Evolutionary conservation across 2,113 vertebrate species (phyloP).

Genomic region (Planiliza haematocheilus): DNA sequence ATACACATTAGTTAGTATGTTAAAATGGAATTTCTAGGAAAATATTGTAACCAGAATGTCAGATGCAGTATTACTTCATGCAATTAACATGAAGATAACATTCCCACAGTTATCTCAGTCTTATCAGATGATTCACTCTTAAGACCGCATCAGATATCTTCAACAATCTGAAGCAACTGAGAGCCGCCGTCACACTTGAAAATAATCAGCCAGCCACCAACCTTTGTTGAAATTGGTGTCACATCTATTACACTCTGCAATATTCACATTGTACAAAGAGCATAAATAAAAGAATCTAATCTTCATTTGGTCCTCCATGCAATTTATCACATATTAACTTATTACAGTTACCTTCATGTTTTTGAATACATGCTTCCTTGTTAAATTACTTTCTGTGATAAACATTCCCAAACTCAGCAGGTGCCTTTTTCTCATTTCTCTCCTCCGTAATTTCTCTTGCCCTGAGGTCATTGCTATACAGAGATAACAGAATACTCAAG

Average conservation of each 20-base stretch:
- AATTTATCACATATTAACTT: too few species aligned
- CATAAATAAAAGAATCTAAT: too few species aligned
- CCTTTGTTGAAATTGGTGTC: background rate
- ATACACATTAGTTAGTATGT: background rate
- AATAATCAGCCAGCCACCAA: background rate
- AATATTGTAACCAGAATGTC: background rate
- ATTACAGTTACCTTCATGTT: background rate
- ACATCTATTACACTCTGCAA: too few species aligned
- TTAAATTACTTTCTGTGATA: background rate
- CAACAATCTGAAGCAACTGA: background rate
- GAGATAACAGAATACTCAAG: background rate
- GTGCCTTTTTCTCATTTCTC: background rate
- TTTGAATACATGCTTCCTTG: background rate
- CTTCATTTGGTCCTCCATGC: too few species aligned
- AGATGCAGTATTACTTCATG: background rate
- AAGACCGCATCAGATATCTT: conserved; percentile 11
- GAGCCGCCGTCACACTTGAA: background rate
- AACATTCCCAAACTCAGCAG: background rate
- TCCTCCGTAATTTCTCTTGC: too few species aligned
- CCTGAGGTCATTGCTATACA: background rate
- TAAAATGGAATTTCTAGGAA: background rate
- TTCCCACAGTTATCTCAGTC: background rate
- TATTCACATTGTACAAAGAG: too few species aligned
- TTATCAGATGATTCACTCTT: conserved; percentile 17
- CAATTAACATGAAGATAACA: conserved; percentile 7